These are phyloP conservation scores for Frankliniella fusca DNA, from an alignment of 2,888 invertebrate genomes.

Conservation along the genomic window DNA sequence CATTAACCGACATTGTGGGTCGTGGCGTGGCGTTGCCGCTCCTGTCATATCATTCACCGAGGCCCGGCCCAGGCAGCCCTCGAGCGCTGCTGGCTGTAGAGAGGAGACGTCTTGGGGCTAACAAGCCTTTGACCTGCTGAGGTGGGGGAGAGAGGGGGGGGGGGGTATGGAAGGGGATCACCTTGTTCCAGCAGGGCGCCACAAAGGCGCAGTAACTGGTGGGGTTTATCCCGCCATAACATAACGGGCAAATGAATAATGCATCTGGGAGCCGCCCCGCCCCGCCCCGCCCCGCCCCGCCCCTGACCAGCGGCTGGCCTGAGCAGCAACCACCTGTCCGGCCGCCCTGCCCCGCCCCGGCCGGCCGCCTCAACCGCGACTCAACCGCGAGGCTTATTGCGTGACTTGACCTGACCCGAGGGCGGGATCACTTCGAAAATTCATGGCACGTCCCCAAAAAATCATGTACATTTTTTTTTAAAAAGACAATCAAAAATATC, in stretches of 20 bases:
- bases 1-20: constrained; percentile 9
- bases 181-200: constrained; percentile 5
- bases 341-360: too few relatives aligned
- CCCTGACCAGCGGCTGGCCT: neutral
- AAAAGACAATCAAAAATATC: too few relatives aligned
- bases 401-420: too few relatives aligned
- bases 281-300: neutral
- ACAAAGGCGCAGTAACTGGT: neutral
- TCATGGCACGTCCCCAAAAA: too few relatives aligned
- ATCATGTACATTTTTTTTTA: too few relatives aligned
- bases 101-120: neutral
- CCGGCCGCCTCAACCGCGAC: too few relatives aligned
- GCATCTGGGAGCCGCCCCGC: neutral
- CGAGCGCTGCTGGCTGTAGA: neutral
- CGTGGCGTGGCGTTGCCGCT: neutral
- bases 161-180: neutral
- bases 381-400: too few relatives aligned
- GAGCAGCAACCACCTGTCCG: neutral
- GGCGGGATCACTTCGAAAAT: too few relatives aligned
- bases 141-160: neutral
- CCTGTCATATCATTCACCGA: neutral
- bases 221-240: neutral
- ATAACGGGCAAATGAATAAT: neutral
- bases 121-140: neutral
- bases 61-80: neutral